These are phyloP conservation scores for Puma concolor DNA, from an alignment of 2,113 vertebrate genomes.

Conservation along the genomic window DNA sequence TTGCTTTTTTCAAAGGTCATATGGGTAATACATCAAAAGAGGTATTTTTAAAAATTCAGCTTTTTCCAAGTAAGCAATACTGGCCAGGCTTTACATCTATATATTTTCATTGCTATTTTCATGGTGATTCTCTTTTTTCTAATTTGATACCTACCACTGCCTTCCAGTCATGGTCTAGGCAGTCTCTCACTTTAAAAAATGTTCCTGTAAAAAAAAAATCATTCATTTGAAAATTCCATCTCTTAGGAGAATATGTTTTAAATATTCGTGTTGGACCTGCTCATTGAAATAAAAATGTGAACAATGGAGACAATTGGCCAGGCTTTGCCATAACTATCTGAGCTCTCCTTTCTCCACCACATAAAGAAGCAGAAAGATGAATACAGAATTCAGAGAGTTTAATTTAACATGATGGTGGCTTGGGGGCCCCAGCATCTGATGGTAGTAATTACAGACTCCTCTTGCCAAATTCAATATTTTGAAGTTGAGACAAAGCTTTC, in stretches of 20 bases:
- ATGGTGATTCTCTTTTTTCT: constrained; percentile 69
- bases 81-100: constrained; percentile 41
- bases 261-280: constrained; percentile 78
- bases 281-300: constrained; percentile 62
- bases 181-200: constrained; percentile 40
- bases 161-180: background rate
- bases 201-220: background rate
- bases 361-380: constrained; percentile 63
- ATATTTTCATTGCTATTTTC: constrained; percentile 28
- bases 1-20: background rate
- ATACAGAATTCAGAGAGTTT: constrained; percentile 49
- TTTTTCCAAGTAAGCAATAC: background rate
- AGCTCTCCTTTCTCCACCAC: constrained; percentile 58
- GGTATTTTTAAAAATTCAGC: constrained; percentile 45
- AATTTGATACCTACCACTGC: background rate
- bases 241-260: constrained; percentile 40
- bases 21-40: background rate
- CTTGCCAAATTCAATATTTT: constrained; percentile 33
- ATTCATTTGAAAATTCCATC: constrained; percentile 55
- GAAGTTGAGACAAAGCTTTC: constrained; percentile 55
- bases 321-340: constrained; percentile 8
- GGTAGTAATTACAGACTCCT: constrained; percentile 51
- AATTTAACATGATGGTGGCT: constrained; percentile 44
- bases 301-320: background rate
- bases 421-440: constrained; percentile 35